phyloP scores from a whole-genome alignment of 1,140 invertebrate species.

The Yoshiicerus persimilis region DNA sequence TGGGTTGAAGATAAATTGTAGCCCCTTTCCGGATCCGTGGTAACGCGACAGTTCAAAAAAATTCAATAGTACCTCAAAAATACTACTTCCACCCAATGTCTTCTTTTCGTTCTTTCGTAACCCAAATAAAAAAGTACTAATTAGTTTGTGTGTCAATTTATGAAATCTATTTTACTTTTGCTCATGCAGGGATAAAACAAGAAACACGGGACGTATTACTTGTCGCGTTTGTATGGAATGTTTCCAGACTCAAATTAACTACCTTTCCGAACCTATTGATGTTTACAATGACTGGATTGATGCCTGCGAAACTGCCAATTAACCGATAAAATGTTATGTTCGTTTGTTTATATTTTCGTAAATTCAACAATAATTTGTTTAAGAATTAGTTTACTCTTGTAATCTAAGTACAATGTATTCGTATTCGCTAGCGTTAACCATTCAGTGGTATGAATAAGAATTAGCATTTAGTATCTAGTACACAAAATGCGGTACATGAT shows the following conservation, averaged over 20 bases:
- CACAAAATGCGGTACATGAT: no score
- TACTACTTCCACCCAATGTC: no score
- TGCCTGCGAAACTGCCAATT: constrained; percentile 67
- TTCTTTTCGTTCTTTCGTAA: no score
- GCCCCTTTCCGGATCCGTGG: no score
- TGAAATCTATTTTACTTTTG: constrained; percentile 45
- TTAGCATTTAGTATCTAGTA: no score
- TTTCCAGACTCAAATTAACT: constrained; percentile 67
- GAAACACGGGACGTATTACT: constrained; percentile 64
- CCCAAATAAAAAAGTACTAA: no score
- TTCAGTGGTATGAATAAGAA: no score
- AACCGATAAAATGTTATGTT: constrained; percentile 2
- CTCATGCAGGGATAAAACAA: constrained; percentile 63
- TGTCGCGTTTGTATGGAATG: constrained; percentile 68
- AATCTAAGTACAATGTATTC: background rate
- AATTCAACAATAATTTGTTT: background rate
- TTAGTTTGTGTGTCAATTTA: no score
- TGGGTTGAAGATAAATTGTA: no score
- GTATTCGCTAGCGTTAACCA: no score
- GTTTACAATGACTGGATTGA: constrained; percentile 74
- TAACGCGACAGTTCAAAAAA: no score
- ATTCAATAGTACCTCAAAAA: no score
- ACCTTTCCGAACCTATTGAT: constrained; percentile 67
- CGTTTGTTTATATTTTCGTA: background rate
- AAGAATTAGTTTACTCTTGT: background rate